Evolutionary conservation across 2,888 invertebrate genomes (phyloP), one percentile per base, ranked within the genome.

Genomic region (Tenthredo distinguenda): DNA sequence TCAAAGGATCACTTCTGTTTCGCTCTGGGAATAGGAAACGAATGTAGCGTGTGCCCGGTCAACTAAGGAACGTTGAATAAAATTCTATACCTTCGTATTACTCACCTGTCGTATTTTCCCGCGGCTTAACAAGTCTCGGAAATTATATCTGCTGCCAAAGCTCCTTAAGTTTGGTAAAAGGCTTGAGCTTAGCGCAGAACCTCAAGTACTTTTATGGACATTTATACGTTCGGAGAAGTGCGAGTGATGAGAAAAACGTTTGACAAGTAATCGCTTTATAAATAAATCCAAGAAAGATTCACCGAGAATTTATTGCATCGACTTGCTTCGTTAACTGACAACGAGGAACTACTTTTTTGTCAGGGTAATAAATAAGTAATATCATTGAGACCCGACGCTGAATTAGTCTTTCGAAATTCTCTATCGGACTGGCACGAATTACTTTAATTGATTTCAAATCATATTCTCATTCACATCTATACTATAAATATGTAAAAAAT

Each of bases 1-100:
- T 72, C 72, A 43, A 21, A 72, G 26, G 43, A 72, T 72, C 72
- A 72, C 72, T 72, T 43, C 72, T 40, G 40, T 72, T 43, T 43
- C 72, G 72, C 5, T n/a, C 9, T 72, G 37, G 40, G 40, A 72
- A 40, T 43, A 72, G 43, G 21, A 9, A 40, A 72, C 15, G n/a
- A 26, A 72, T 43, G 43, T 43, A 40, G 18, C 71, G 6, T 71
- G 26, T 37, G 43, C 21, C 15, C 0, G 43, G 40, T 74, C 74
- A 43, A 74, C 74, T 74, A 26, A 40, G 26, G 21, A 21, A 10
- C 37, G 15, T n/a, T 21, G 43, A 74, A 74, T 74, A 7, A 74
- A 43, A 43, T 74, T 21, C 43, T 43, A 7, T 43, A 12, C 74
- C 40, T 71, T 31, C 9, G n/a, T 18, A 71, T 55, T n/a, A 55